Base-by-base conservation (phyloP, 2,113 vertebrate genomes). In the Sterrhoptilus dennistouni region DNA sequence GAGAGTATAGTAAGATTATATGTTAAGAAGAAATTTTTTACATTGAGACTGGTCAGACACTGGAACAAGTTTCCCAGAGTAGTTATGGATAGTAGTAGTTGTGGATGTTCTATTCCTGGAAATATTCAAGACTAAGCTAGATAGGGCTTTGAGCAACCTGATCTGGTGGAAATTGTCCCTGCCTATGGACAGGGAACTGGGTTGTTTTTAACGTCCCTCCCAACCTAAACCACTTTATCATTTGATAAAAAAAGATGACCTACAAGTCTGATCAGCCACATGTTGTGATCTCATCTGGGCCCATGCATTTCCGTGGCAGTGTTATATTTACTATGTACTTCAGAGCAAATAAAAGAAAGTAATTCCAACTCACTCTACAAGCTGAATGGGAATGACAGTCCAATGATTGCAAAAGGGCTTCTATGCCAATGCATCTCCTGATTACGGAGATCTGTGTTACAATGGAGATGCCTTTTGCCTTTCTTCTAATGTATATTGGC, bases 301-400 rank as follows among this genome's bases (percentile, higher is more conserved):
- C 36, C 22, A 42, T 20, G 6, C 2, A 6, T 57, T 81, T 59
- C 47, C 61, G 36, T 71, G 47, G 5, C 29, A 77, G 16, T 68
- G 45, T 36, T 36, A 22, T 49, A 35, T 83, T 93, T 91, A 22
- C 33, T 38, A 2, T 11, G 13, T n/a, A 61, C 10, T 70, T 63
- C 4, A 59, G 14, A 65, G 14, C 2, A 69, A 69, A 74, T 44
- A 18, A n/a, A 25, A 45, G 3, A 38, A 4, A 65, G 2, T 57
- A 20, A 66, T 63, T 94, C 42, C 29, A 80, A 15, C 54, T 84
- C 35, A 15, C 18, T 63, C 38, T 38, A 40, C 27, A 64, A 84
- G 14, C 24, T 20, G 17, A 81, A 78, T 1, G 68, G 19, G 36
- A 14, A 71, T 4, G 2, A 49, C 0, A 0, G 29, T 71, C 44